Base-by-base conservation (phyloP, 2,113 vertebrate genomes). In the Madoqua kirkii region DNA sequence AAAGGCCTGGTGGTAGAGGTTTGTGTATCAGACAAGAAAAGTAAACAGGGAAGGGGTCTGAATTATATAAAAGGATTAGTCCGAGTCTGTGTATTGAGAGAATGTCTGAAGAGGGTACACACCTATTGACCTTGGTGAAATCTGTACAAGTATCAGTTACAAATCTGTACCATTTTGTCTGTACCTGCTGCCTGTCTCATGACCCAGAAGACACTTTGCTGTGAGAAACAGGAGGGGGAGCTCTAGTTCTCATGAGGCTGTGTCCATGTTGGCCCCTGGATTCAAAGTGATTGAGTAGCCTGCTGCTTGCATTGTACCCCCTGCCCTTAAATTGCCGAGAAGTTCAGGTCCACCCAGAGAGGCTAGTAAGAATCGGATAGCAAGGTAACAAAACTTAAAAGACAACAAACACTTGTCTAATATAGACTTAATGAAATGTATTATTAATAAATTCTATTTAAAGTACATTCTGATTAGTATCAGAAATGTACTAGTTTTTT, bases 151-250 rank as follows among this genome's bases (percentile, higher is more conserved):
- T 76, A n/a, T 48, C 71, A 54, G 76, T 43, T 88, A 25, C 16
- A 25, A 31, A 7, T 92, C 48, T 57, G 16, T 71, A 13, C 45
- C 76, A n/a, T 86, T 31, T 92, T 82, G 43, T 85, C 21, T 87
- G 14, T 91, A 29, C 54, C 31, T 93, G 59, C 71, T 60, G 45
- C 45, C 40, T 95, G 23, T n/a, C 10, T 85, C 54, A 67, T 43
- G 64, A 67, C n/a, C 55, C 4, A 27, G 40, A 93, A 90, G 81
- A 62, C 21, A 57, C 23, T 11, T 45, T 87, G 62, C 29, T 6
- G 17, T 89, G 84, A 59, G 90, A 94, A 92, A 96, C 54, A 82
- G 90, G 27, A 93, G 64, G 52, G 92, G 64, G 64, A 67, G 90
- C 92, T 92, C 62, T 55, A 48, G 45, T 15, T 96, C 60, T 93